phyloP scores from a whole-genome alignment of 2,888 invertebrate species.

The Beris chalybata region DNA sequence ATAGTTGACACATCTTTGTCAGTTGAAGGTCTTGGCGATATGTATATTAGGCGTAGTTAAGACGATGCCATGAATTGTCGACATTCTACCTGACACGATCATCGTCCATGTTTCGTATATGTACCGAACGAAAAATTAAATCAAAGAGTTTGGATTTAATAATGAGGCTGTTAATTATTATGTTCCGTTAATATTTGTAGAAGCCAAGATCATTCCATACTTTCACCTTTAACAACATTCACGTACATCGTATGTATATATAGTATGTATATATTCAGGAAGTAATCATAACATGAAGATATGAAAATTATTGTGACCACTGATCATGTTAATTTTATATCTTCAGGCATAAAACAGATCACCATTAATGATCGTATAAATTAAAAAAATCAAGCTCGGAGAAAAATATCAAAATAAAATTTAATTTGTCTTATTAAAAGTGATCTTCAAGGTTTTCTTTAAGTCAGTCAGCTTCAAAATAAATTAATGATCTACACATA shows the following conservation, averaged over 20 bases:
- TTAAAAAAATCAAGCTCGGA: too few species aligned
- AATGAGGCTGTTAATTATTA: constrained; percentile 17
- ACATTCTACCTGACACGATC: constrained; percentile 26
- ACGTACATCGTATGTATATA: neutral
- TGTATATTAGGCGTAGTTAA: constrained; percentile 3
- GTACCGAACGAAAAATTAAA: constrained; percentile 2
- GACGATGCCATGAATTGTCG: constrained; percentile 15
- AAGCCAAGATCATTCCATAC: constrained; percentile 19
- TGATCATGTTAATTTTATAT: too few species aligned
- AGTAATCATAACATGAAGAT: neutral
- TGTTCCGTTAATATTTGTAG: constrained; percentile 16
- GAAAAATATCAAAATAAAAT: too few species aligned
- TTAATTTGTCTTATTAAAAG: too few species aligned
- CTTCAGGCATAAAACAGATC: too few species aligned
- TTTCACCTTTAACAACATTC: neutral
- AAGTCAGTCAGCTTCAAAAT: too few species aligned
- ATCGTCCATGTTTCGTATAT: constrained; percentile 8
- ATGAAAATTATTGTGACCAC: neutral
- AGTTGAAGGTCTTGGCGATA: constrained; percentile 23
- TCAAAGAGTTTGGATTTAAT: constrained; percentile 18
- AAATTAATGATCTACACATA: too few species aligned
- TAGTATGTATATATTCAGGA: neutral
- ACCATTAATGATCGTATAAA: too few species aligned
- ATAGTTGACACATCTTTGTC: constrained; percentile 26
- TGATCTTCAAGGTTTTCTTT: too few species aligned